Percentiles rank a stretch among this genome's conserved stretches.
These are phyloP conservation scores for Cephus runcator DNA, from an alignment of 2,888 invertebrate species.

Conservation along the genomic window DNA sequence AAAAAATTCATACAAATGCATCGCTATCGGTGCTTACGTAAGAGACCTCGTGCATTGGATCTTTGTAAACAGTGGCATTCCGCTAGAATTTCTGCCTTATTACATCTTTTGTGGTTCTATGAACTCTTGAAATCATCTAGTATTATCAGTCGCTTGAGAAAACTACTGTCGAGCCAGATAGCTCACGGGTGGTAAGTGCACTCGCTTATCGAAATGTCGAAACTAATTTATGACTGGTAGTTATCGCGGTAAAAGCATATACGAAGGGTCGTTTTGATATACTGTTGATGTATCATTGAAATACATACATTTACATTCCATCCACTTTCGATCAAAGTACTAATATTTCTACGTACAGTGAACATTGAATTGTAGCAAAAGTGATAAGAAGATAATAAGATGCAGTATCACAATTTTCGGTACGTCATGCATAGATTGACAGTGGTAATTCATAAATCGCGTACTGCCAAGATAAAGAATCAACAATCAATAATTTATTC, in stretches of 20 bases:
- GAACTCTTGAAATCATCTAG: background rate
- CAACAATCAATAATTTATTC: background rate
- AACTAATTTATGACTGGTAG: background rate
- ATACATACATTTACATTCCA: background rate
- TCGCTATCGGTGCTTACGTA: background rate
- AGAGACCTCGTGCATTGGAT: background rate
- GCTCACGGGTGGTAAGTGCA: background rate
- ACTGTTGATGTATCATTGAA: background rate
- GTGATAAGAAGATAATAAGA: background rate
- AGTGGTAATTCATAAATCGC: too few relatives aligned
- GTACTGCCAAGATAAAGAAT: background rate
- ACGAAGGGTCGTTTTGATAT: background rate
- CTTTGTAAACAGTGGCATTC: background rate
- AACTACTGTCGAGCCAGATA: background rate
- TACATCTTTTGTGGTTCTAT: background rate
- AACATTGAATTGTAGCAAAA: background rate
- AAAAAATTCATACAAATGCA: background rate
- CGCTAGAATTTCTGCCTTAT: background rate
- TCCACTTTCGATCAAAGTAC: background rate
- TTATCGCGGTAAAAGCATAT: background rate
- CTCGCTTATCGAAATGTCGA: background rate
- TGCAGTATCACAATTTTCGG: background rate
- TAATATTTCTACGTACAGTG: background rate
- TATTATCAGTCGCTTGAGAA: background rate
- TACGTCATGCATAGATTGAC: background rate